phyloP scores from a whole-genome alignment of 2,888 invertebrate species.

The Adelognathus sp. region DNA sequence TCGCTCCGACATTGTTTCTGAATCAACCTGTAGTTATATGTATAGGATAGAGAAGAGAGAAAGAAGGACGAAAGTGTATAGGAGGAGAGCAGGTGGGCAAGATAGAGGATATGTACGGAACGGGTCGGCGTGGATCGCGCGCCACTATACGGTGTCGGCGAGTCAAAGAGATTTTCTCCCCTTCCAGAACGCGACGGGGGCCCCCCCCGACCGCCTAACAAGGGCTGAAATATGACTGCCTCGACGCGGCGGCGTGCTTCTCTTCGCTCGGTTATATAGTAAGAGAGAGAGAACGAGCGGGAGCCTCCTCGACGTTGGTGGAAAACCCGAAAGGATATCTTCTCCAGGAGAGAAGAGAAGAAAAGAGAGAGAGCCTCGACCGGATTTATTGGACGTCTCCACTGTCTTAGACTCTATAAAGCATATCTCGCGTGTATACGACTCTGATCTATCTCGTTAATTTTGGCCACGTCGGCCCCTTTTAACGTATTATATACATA shows the following conservation, averaged over 20 bases:
- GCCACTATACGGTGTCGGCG: slow-evolving; percentile 76
- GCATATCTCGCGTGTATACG: slow-evolving; percentile 33
- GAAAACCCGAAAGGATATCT: slow-evolving; percentile 48
- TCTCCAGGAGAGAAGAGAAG: slow-evolving; percentile 31
- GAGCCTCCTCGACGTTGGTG: slow-evolving; percentile 36
- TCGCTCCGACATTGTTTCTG: too few relatives aligned
- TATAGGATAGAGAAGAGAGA: slow-evolving; percentile 15
- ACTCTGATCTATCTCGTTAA: slow-evolving; percentile 41
- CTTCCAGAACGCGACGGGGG: slow-evolving; percentile 74
- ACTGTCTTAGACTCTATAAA: slow-evolving; percentile 49
- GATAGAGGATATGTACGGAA: slow-evolving; percentile 68
- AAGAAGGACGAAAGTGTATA: slow-evolving; percentile 62
- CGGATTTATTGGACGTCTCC: slow-evolving; percentile 46
- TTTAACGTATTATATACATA: not conserved
- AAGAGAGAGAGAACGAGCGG: slow-evolving; percentile 29
- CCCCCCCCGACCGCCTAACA: slow-evolving; percentile 78
- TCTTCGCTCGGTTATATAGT: slow-evolving; percentile 28
- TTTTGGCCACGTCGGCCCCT: slow-evolving; percentile 5
- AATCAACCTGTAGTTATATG: too few relatives aligned
- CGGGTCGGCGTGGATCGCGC: slow-evolving; percentile 75
- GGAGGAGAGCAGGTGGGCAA: slow-evolving; percentile 76
- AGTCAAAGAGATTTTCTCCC: slow-evolving; percentile 79
- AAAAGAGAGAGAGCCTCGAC: slow-evolving; percentile 40
- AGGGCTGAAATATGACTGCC: slow-evolving; percentile 79
- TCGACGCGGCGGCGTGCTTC: slow-evolving; percentile 65